These are phyloP conservation scores for Hydrochoerus hydrochaeris DNA, from an alignment of 2,113 vertebrate genomes.

Conservation along the genomic window DNA sequence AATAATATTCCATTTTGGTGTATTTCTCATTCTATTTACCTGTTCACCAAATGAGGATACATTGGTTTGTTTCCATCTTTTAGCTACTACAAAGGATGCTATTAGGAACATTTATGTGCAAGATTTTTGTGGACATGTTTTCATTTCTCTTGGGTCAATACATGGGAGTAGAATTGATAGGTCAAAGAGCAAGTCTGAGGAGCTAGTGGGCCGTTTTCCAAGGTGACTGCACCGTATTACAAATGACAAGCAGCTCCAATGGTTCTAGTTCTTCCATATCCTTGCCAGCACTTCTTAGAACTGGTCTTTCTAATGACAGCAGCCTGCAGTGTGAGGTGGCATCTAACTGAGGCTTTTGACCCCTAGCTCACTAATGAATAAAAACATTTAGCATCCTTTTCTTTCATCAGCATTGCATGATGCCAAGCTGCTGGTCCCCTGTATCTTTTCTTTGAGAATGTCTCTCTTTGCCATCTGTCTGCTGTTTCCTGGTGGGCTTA, in stretches of 20 bases:
- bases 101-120: not conserved
- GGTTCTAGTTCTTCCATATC: not conserved
- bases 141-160: not conserved
- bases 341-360: not conserved
- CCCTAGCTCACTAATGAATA: not conserved
- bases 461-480: not conserved
- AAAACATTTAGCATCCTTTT: not conserved
- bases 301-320: not conserved
- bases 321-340: no score
- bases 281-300: accelerated
- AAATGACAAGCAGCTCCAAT: accelerated
- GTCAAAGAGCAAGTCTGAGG: not conserved
- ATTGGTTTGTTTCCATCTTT: not conserved
- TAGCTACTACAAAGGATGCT: not conserved
- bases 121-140: not conserved
- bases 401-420: not conserved
- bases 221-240: not conserved
- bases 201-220: not conserved
- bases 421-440: not conserved
- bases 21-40: not conserved
- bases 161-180: not conserved
- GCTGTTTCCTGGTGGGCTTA: not conserved
- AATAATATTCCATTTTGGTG: not conserved
- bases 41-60: not conserved
- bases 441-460: not conserved